Conservation (phyloP, 2,113 vertebrate genomes). For the Taxidea taxus region DNA sequence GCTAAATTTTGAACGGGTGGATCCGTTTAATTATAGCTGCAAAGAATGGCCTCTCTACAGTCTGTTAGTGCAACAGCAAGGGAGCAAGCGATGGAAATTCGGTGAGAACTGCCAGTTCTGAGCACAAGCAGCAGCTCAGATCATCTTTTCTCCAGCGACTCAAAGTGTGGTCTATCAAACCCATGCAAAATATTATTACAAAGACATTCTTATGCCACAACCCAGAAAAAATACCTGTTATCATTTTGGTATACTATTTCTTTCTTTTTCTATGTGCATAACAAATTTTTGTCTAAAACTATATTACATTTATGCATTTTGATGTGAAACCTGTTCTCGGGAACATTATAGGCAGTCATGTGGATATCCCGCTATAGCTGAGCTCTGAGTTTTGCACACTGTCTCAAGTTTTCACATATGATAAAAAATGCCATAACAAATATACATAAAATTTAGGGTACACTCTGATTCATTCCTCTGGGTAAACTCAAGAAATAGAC, state of each 20-base stretch:
- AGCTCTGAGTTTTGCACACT: constrained; percentile 2
- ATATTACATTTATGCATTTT: background rate
- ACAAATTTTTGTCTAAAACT: background rate
- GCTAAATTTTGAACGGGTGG: background rate
- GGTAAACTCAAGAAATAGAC: background rate
- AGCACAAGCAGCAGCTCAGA: background rate
- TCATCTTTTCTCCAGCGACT: background rate
- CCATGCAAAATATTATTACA: background rate
- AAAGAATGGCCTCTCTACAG: background rate
- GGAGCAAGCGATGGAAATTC: background rate
- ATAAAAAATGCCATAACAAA: background rate
- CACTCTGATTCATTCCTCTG: background rate
- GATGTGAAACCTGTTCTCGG: background rate
- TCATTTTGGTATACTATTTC: background rate
- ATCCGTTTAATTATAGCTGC: background rate
- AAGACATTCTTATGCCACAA: background rate
- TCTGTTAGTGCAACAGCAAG: background rate
- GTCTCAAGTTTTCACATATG: background rate
- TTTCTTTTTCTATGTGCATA: background rate
- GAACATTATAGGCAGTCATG: background rate
- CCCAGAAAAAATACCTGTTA: background rate
- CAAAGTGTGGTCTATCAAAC: background rate
- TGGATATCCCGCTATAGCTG: background rate
- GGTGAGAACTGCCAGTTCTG: background rate
- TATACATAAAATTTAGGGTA: background rate